phyloP scores from a whole-genome alignment of 2,113 vertebrate genomes.

The Dicentrarchus labrax region DNA sequence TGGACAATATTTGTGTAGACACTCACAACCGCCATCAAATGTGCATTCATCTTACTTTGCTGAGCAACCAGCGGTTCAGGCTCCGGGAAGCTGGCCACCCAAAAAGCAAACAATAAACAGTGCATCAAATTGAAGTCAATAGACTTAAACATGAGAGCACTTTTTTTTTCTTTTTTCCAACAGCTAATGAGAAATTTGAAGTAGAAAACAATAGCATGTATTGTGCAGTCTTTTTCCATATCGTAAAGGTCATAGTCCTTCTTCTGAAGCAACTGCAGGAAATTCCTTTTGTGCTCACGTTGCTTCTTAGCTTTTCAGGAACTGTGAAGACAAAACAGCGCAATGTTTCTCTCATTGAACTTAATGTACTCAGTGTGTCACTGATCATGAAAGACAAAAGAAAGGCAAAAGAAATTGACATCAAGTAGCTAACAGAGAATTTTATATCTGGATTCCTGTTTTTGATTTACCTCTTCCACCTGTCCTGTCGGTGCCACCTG shows the following conservation, averaged over 20 bases:
- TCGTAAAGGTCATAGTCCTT: slow-evolving; percentile 78
- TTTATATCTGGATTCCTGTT: not conserved
- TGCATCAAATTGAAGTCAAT: slow-evolving; percentile 70
- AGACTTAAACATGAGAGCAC: slow-evolving; percentile 64
- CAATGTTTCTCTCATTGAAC: not conserved
- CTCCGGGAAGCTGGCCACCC: slow-evolving; percentile 54
- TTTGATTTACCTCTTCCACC: slow-evolving; percentile 87
- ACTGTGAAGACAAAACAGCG: slow-evolving; percentile 82
- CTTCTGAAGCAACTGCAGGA: slow-evolving; percentile 52
- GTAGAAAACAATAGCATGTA: slow-evolving; percentile 80
- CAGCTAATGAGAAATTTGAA: slow-evolving; percentile 76
- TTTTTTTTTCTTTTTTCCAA: slow-evolving; percentile 53
- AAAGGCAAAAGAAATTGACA: not conserved
- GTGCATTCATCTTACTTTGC: slow-evolving; percentile 71
- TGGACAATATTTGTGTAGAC: slow-evolving; percentile 62
- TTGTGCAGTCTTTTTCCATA: slow-evolving; percentile 78
- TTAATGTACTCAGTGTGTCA: not conserved
- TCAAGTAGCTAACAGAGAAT: not conserved
- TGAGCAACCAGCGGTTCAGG: slow-evolving; percentile 51
- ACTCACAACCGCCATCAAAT: slow-evolving; percentile 71
- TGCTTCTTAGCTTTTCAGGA: slow-evolving; percentile 90
- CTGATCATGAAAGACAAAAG: not conserved
- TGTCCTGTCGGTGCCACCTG: slow-evolving; percentile 75
- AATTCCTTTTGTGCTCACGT: slow-evolving; percentile 46
- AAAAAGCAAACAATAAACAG: slow-evolving; percentile 68